Conservation (phyloP, 2,797 vertebrate species). For the Gila robusta region DNA sequence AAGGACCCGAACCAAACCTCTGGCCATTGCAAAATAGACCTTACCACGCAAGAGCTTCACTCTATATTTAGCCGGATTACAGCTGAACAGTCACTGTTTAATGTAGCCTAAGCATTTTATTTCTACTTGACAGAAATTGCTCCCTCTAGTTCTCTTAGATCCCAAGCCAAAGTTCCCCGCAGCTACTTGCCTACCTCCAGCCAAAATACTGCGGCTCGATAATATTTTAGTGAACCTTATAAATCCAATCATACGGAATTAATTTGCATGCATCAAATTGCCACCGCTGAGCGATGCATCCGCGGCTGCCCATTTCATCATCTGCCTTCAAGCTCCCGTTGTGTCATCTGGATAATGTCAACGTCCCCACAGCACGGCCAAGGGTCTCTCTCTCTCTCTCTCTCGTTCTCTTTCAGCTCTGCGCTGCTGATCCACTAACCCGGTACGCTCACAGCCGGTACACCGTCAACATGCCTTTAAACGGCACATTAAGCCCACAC, state of each 20-base stretch:
- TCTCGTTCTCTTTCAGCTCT: conserved; percentile 38
- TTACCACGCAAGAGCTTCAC: conserved; percentile 36
- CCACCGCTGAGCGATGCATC: conserved; percentile 63
- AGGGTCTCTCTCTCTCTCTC: conserved; percentile 61
- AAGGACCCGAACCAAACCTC: conserved; percentile 70
- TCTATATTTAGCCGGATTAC: conserved; percentile 43
- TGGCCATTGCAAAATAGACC: conserved; percentile 49
- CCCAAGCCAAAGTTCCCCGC: conserved; percentile 49
- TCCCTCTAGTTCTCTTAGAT: conserved; percentile 49
- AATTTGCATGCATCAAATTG: conserved; percentile 77
- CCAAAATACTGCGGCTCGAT: conserved; percentile 62
- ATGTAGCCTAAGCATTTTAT: conserved; percentile 49
- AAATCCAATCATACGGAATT: conserved; percentile 74
- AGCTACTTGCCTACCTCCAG: conserved; percentile 58
- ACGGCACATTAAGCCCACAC: conserved; percentile 75
- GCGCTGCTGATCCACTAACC: conserved; percentile 78
- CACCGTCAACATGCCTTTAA: conserved; percentile 73
- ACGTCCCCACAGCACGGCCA: conserved; percentile 71
- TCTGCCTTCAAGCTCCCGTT: conserved; percentile 70
- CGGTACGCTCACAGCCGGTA: conserved; percentile 60
- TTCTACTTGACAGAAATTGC: conserved; percentile 50
- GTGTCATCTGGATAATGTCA: conserved; percentile 82
- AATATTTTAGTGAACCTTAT: conserved; percentile 73
- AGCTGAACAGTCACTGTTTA: conserved; percentile 40
- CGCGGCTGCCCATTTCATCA: conserved; percentile 76